Conservation (phyloP, 2,888 invertebrate genomes). For the Amiota minor region DNA sequence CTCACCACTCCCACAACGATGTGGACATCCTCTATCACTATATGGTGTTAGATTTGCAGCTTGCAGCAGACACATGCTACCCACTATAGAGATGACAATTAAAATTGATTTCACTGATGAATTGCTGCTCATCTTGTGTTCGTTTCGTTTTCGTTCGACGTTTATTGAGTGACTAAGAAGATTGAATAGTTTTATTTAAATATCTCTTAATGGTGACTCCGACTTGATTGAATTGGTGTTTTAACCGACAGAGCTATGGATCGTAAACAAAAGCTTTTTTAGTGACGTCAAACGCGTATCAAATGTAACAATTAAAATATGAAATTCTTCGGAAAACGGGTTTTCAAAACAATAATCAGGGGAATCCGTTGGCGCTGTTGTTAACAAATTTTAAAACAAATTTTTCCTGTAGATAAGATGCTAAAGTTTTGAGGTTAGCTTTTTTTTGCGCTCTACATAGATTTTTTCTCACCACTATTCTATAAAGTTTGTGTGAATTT, state of each 20-base stretch:
- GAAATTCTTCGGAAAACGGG: too few relatives aligned
- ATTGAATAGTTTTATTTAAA: too few relatives aligned
- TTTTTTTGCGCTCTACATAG: background rate
- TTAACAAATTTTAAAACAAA: background rate
- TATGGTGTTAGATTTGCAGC: background rate
- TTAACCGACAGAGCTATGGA: background rate
- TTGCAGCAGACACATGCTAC: background rate
- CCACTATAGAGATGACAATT: background rate
- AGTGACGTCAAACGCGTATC: background rate
- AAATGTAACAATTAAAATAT: too few relatives aligned
- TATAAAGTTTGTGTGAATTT: too few relatives aligned
- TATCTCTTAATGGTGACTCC: background rate
- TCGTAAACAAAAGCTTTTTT: background rate
- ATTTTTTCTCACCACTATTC: too few relatives aligned
- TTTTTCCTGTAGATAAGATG: background rate
- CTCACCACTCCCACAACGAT: constrained; percentile 40
- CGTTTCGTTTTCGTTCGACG: background rate
- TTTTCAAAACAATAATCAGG: too few relatives aligned
- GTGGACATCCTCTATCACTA: background rate
- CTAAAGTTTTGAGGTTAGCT: background rate
- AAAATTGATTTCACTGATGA: too few relatives aligned
- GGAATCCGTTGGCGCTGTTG: too few relatives aligned
- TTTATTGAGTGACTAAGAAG: background rate
- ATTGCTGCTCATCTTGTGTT: background rate
- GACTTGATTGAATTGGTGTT: background rate